Evolutionary conservation across 2,113 vertebrate species (phyloP).

Genomic region (Suricata suricatta): DNA sequence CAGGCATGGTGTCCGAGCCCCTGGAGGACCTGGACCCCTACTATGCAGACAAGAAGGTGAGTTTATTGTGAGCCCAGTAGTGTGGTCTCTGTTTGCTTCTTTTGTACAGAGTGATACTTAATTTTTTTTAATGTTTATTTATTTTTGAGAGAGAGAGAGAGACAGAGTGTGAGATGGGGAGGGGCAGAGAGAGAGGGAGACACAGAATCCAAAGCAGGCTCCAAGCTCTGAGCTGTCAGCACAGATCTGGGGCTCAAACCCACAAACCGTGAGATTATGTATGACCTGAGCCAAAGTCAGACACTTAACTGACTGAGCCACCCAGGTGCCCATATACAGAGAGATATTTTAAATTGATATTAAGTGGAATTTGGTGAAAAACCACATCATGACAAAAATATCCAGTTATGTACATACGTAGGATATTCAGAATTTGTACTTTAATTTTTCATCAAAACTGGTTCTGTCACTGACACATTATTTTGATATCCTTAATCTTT

Average conservation of each 20-base stretch:
- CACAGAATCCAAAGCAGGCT: no score
- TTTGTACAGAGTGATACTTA: background rate
- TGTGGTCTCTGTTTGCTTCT: background rate
- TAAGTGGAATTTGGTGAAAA: background rate
- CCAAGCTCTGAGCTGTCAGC: no score
- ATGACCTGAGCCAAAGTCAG: no score
- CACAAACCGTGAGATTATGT: no score
- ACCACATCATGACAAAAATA: background rate
- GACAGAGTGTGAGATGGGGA: no score
- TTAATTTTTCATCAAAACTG: background rate
- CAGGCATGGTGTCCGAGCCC: conserved; percentile 90
- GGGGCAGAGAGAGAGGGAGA: no score
- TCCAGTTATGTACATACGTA: background rate
- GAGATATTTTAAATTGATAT: background rate
- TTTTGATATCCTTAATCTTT: background rate
- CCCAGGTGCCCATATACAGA: background rate
- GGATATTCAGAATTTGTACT: background rate
- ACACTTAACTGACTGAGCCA: no score
- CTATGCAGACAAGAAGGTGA: conserved; percentile 94
- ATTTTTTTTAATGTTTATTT: no score
- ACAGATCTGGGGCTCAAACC: no score
- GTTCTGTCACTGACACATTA: background rate
- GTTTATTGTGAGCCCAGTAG: conserved; percentile 48
- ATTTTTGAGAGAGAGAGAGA: no score
- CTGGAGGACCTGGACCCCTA: conserved; percentile 96